Evolutionary conservation across 1,140 invertebrate species (phyloP).

Genomic region (Temnothorax curvispinosus): DNA sequence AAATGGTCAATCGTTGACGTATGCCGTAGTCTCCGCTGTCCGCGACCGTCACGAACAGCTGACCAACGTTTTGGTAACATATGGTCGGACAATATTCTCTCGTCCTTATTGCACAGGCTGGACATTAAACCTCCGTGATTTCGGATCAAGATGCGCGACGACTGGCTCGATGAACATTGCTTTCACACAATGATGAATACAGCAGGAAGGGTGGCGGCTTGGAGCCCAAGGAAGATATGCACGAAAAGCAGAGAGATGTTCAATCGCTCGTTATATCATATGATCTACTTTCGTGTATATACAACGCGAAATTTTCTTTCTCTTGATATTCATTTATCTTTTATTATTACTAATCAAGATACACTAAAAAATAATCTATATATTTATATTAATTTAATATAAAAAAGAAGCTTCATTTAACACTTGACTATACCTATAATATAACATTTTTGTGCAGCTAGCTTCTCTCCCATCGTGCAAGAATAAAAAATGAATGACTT

Average conservation of each 20-base stretch:
- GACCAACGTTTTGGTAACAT: slow-evolving; percentile 72
- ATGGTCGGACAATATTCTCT: slow-evolving; percentile 72
- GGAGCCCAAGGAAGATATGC: background rate
- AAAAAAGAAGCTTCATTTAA: background rate
- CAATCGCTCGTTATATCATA: background rate
- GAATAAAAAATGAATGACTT: background rate
- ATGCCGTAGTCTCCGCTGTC: background rate
- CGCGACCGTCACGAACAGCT: slow-evolving; percentile 69
- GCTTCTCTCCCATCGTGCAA: background rate
- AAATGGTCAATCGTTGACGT: slow-evolving; percentile 65
- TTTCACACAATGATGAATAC: slow-evolving; percentile 43
- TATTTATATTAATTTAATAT: background rate
- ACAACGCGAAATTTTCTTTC: background rate
- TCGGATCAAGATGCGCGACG: slow-evolving; percentile 20
- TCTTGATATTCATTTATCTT: background rate
- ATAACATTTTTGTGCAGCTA: background rate
- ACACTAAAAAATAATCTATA: background rate
- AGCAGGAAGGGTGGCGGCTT: slow-evolving; percentile 47
- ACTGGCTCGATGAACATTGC: slow-evolving; percentile 29
- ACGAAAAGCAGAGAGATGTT: slow-evolving; percentile 30
- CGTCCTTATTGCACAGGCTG: slow-evolving; percentile 42
- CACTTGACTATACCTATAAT: background rate
- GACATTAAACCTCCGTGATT: slow-evolving; percentile 59
- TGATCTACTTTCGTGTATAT: background rate
- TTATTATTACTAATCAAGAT: background rate